A percentile compares a stretch with the other conserved stretches of the same genome.
These are phyloP conservation scores for Anthonomus grandis DNA, from an alignment of 1,140 invertebrate genomes.

Conservation along the genomic window DNA sequence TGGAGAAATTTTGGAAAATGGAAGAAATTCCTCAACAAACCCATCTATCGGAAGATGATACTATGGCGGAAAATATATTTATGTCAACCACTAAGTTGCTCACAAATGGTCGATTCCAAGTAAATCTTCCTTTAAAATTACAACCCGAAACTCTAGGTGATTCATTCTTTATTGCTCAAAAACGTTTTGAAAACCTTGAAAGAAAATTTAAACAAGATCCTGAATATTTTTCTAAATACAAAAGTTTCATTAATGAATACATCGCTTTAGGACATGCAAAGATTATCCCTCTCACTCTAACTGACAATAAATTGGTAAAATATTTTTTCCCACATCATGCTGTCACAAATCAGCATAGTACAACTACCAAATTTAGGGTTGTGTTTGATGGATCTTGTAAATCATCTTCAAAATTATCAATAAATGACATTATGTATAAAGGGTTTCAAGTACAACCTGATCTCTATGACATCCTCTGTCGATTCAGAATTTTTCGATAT, in stretches of 20 bases:
- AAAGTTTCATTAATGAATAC: slow-evolving; percentile 38
- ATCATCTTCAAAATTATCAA: slow-evolving; percentile 37
- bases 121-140: slow-evolving; percentile 5
- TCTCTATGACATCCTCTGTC: slow-evolving; percentile 16
- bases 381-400: slow-evolving; percentile 43
- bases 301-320: not conserved
- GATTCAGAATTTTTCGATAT: slow-evolving; percentile 6
- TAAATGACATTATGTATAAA: slow-evolving; percentile 34
- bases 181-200: slow-evolving; percentile 2
- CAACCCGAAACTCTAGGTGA: slow-evolving; percentile 5
- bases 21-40: slow-evolving; percentile 10
- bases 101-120: slow-evolving; percentile 8
- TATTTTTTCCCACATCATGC: slow-evolving; percentile 32
- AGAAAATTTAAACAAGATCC: not conserved
- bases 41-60: not conserved
- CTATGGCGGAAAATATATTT: slow-evolving; percentile 10
- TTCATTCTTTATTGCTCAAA: slow-evolving; percentile 1
- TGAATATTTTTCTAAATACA: slow-evolving; percentile 15
- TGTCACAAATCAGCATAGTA: slow-evolving; percentile 33
- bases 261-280: slow-evolving; percentile 34
- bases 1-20: slow-evolving; percentile 14
- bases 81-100: not conserved
- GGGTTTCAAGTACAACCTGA: slow-evolving; percentile 25
- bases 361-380: slow-evolving; percentile 42
- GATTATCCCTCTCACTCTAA: slow-evolving; percentile 8